Evolutionary conservation across 1,140 invertebrate species (phyloP), one percentile per base, ranked within the genome.

Genomic region (Tetramorium alpestre): DNA sequence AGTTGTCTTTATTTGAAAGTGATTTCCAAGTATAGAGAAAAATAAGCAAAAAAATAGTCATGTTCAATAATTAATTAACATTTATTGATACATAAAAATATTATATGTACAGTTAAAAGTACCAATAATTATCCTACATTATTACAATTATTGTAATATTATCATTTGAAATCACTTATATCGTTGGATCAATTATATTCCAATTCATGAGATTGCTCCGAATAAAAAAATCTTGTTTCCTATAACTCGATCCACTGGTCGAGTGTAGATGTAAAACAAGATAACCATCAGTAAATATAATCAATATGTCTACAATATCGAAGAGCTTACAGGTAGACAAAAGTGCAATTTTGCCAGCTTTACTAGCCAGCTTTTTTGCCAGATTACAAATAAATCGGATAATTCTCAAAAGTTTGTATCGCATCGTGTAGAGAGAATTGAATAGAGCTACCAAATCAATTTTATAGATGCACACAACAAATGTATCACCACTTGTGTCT

Each of bases 301-400:
- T 80, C 77, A 51, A 51, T 69, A 51, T 67, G 3, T 80, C 44
- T 67, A 77, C 76, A 33, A 38, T 51, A 80, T 51, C 25, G 28
- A n/a, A 77, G 0, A 62, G 56, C 75, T 64, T 77, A 25, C 13
- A 67, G 28, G 7, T 67, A 67, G 25, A 54, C 13, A 25, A 80
- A 80, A 80, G n/a, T 80, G n/a, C 62, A 67, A 80, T 80, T 69
- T 67, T 69, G 1, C 8, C 44, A 80, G 77, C 13, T 80, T 80
- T 67, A 51, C n/a, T 69, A 51, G n/a, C 11, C 44, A 78, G 76
- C 44, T 78, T 65, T 78, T 78, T 44, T 49, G n/a, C n/a, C 60
- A 51, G 77, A 80, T 80, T 67, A 67, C 60, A 65, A 62, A 54
- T 80, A 80, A 69, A 80, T 69, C 62, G 77, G 65, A 80, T 28